phyloP scores from a whole-genome alignment of 2,888 invertebrate species.

The Leucoptera coffeella region DNA sequence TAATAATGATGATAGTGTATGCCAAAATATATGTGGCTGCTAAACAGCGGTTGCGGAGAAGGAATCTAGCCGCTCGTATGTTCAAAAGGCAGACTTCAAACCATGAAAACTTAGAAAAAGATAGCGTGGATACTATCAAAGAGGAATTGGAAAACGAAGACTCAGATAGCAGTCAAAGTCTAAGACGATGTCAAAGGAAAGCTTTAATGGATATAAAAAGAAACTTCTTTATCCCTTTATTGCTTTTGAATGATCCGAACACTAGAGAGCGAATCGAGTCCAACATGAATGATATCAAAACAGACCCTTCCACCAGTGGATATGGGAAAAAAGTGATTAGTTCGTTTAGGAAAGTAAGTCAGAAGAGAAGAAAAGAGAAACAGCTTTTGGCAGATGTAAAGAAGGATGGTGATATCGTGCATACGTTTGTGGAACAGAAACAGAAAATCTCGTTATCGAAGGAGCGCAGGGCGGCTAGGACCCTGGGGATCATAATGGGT shows the following conservation, averaged over 20 bases:
- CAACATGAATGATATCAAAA: constrained; percentile 10
- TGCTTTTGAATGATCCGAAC: constrained; percentile 18
- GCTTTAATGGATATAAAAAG: constrained; percentile 35
- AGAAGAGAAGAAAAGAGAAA: constrained; percentile 31
- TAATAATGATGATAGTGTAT: constrained; percentile 91
- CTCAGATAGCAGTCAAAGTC: constrained; percentile 27
- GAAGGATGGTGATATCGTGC: constrained; percentile 56
- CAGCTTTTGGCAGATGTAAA: constrained; percentile 17
- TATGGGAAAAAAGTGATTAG: constrained; percentile 12
- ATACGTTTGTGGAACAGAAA: constrained; percentile 78
- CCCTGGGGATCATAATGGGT: constrained; percentile 91
- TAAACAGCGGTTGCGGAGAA: constrained; percentile 66
- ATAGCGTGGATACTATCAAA: constrained; percentile 59
- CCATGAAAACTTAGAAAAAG: constrained; percentile 18
- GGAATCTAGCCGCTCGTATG: constrained; percentile 67
- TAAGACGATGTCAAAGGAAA: constrained; percentile 38
- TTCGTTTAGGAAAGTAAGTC: constrained; percentile 15
- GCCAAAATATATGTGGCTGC: constrained; percentile 89
- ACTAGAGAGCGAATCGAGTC: constrained; percentile 15
- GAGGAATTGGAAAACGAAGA: constrained; percentile 46
- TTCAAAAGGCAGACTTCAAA: constrained; percentile 45
- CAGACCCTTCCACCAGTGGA: constrained; percentile 10
- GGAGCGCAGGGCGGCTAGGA: constrained; percentile 85
- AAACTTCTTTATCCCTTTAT: constrained; percentile 21
- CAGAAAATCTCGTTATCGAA: constrained; percentile 85